These are phyloP conservation scores for Tragelaphus scriptus DNA, from an alignment of 2,113 vertebrate species.

Conservation along the genomic window DNA sequence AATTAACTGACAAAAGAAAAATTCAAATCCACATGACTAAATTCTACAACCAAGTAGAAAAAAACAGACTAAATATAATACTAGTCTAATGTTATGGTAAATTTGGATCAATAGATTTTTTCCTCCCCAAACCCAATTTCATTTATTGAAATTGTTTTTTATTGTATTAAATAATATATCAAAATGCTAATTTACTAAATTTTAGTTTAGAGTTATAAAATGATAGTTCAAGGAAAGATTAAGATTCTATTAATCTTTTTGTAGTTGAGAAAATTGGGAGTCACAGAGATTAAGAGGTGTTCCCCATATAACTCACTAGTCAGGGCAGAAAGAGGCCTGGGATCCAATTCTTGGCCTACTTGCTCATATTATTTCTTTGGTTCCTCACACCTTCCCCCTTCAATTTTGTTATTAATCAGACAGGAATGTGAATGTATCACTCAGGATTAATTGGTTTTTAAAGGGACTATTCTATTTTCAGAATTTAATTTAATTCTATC, in stretches of 20 bases:
- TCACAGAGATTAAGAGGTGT: not conserved
- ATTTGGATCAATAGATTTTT: not conserved
- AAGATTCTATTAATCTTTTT: not conserved
- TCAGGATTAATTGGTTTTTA: not conserved
- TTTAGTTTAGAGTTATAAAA: not conserved
- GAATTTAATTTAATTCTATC: constrained; percentile 25
- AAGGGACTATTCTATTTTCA: not conserved
- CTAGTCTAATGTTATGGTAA: not conserved
- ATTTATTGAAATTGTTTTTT: not conserved
- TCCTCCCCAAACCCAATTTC: not conserved
- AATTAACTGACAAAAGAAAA: constrained; percentile 21
- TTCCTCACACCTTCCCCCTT: not conserved
- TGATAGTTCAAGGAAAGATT: not conserved
- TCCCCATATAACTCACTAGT: not conserved
- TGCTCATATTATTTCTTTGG: not conserved
- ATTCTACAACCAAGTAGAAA: not conserved
- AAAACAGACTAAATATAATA: not conserved
- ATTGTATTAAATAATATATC: not conserved
- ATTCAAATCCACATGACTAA: not conserved
- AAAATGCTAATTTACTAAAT: constrained; percentile 3
- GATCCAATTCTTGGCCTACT: not conserved
- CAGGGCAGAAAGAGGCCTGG: not conserved
- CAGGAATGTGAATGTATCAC: not conserved
- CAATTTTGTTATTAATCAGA: not conserved
- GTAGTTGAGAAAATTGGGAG: not conserved